Evolutionary conservation across 2,797 vertebrate genomes (phyloP).

Genomic region (Allobates femoralis): DNA sequence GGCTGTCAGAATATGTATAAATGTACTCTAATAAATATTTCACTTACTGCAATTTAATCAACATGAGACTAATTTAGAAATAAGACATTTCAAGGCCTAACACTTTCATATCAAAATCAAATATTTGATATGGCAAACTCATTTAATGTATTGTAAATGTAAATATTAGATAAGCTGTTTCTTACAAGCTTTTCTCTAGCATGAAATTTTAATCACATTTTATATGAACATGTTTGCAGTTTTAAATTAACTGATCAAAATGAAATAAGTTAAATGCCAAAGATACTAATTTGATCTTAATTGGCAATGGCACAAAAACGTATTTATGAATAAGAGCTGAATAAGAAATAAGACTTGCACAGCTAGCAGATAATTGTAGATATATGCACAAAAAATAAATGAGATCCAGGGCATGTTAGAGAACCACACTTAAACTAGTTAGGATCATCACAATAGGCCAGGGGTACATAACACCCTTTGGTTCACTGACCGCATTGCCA

Average conservation of each 20-base stretch:
- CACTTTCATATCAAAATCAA: too few species aligned
- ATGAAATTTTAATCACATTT: background rate
- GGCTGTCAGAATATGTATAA: too few species aligned
- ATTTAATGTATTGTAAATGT: too few species aligned
- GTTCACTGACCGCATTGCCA: too few species aligned
- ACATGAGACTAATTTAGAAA: too few species aligned
- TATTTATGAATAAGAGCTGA: constrained; percentile 10
- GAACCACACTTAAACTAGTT: too few species aligned
- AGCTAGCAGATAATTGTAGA: background rate
- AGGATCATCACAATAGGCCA: too few species aligned
- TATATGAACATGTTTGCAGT: background rate
- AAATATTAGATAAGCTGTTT: background rate
- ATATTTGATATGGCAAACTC: too few species aligned
- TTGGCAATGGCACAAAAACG: constrained; percentile 7
- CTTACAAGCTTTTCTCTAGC: background rate
- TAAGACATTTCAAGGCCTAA: too few species aligned
- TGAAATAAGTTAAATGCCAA: constrained; percentile 24
- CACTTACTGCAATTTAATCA: too few species aligned
- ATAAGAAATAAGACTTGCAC: background rate
- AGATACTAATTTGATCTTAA: constrained; percentile 23
- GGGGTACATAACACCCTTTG: too few species aligned
- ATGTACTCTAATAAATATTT: too few species aligned
- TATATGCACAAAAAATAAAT: background rate
- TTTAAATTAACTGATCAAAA: constrained; percentile 10
- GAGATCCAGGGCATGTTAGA: background rate